Conservation (phyloP, 2,113 vertebrate species). For the Bufo bufo region DNA sequence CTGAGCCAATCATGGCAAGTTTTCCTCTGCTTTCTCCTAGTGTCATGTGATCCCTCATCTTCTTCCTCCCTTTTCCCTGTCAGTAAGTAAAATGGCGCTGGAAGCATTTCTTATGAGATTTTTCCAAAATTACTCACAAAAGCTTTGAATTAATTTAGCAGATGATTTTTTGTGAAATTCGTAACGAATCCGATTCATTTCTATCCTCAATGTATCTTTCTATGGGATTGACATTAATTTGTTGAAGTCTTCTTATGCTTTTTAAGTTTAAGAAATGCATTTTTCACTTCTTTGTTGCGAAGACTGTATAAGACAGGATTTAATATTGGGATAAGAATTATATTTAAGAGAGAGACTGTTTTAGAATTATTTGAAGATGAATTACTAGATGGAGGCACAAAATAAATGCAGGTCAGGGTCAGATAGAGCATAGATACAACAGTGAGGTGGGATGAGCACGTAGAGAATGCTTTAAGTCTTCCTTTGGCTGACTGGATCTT, state of each 20-base stretch:
- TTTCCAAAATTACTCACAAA: no score
- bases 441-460: constrained; percentile 64
- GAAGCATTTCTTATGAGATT: no score
- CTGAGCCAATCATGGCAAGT: no score
- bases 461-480: constrained; percentile 59
- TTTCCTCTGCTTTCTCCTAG: no score
- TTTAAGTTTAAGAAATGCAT: constrained; percentile 43
- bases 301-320: constrained; percentile 67
- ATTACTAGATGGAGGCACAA: constrained; percentile 60
- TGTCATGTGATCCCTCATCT: no score
- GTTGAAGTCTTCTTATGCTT: not conserved
- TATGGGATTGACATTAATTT: not conserved
- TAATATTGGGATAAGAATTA: constrained; percentile 62
- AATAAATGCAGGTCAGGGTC: constrained; percentile 63
- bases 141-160: no score
- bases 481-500: constrained; percentile 43
- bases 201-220: no score
- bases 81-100: no score
- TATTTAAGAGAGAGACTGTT: constrained; percentile 63
- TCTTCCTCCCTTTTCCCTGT: no score
- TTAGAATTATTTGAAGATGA: constrained; percentile 51
- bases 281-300: constrained; percentile 66
- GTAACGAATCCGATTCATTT: no score
- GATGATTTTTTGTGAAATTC: no score
- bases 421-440: constrained; percentile 65